phyloP scores from a whole-genome alignment of 1,140 invertebrate species.

The Acyrthosiphon pisum region DNA sequence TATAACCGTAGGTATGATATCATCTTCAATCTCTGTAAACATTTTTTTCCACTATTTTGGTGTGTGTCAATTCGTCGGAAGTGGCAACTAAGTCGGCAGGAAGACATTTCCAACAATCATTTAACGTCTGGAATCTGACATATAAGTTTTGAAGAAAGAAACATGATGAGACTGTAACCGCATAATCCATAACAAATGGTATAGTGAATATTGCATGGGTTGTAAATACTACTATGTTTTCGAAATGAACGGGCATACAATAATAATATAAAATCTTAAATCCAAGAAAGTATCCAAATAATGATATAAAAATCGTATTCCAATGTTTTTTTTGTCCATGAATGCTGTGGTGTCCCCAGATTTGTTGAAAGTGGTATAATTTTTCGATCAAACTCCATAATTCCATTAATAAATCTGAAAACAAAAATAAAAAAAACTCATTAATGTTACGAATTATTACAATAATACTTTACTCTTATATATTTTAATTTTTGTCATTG shows the following conservation, averaged over 20 bases:
- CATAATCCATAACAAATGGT: neutral
- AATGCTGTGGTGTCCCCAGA: neutral
- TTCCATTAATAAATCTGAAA: neutral
- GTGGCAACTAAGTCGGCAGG: too few relatives aligned
- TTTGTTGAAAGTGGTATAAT: neutral
- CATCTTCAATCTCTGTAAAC: too few relatives aligned
- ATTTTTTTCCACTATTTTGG: too few relatives aligned
- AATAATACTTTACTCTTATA: too few relatives aligned
- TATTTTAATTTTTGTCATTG: too few relatives aligned
- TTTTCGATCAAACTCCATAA: neutral
- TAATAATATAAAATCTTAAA: neutral
- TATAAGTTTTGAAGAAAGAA: too few relatives aligned
- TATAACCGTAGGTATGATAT: too few relatives aligned
- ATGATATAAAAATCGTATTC: neutral
- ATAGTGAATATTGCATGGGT: neutral
- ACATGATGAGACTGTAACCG: too few relatives aligned
- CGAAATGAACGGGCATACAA: neutral
- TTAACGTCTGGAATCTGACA: too few relatives aligned
- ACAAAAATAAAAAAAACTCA: neutral
- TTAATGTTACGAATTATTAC: too few relatives aligned
- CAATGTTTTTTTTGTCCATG: neutral
- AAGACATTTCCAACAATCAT: too few relatives aligned
- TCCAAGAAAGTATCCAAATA: neutral
- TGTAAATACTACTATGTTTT: neutral
- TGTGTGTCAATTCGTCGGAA: too few relatives aligned